Conservation (phyloP, 2,113 vertebrate genomes). For the Pungitius pungitius region DNA sequence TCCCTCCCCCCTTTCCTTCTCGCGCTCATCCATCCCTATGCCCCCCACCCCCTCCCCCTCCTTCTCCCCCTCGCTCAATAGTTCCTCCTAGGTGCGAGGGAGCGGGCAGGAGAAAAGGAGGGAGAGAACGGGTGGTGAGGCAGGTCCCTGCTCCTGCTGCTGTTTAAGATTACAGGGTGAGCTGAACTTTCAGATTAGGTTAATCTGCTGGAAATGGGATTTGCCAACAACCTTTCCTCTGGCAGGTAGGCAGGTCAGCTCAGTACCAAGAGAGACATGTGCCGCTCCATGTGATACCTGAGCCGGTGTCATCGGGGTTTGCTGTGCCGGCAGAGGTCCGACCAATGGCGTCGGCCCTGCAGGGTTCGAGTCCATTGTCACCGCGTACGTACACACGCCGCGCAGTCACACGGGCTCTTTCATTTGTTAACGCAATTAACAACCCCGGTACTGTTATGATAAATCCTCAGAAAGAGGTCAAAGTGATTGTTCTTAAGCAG, state of each 20-base stretch:
- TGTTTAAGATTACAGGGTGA: conserved; percentile 77
- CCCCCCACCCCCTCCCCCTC: conserved; percentile 58
- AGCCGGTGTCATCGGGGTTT: conserved; percentile 48
- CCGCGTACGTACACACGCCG: conserved; percentile 34
- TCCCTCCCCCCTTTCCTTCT: conserved; percentile 65
- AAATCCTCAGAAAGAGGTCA: conserved; percentile 61
- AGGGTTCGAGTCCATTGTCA: conserved; percentile 49
- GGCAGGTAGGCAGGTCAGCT: conserved; percentile 58
- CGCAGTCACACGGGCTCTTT: conserved; percentile 56
- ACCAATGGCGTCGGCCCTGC: conserved; percentile 46
- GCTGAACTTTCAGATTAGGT: conserved; percentile 75
- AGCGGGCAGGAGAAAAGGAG: conserved; percentile 35
- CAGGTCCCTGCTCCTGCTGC: conserved; percentile 62
- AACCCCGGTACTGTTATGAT: conserved; percentile 55
- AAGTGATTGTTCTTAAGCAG: conserved; percentile 60
- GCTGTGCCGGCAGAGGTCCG: conserved; percentile 61
- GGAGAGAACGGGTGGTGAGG: conserved; percentile 46
- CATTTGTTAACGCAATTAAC: conserved; percentile 70
- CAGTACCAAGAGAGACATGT: conserved; percentile 59
- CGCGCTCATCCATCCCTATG: conserved; percentile 69
- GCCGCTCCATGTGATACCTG: conserved; percentile 66
- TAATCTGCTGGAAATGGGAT: conserved; percentile 79
- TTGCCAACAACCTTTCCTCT: conserved; percentile 57
- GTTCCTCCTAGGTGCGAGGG: conserved; percentile 74
- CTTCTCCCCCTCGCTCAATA: conserved; percentile 79